Percentiles rank a stretch among this genome's conserved stretches.
Evolutionary conservation across 1,140 invertebrate species (phyloP).

Genomic region (Liolophura sinensis): DNA sequence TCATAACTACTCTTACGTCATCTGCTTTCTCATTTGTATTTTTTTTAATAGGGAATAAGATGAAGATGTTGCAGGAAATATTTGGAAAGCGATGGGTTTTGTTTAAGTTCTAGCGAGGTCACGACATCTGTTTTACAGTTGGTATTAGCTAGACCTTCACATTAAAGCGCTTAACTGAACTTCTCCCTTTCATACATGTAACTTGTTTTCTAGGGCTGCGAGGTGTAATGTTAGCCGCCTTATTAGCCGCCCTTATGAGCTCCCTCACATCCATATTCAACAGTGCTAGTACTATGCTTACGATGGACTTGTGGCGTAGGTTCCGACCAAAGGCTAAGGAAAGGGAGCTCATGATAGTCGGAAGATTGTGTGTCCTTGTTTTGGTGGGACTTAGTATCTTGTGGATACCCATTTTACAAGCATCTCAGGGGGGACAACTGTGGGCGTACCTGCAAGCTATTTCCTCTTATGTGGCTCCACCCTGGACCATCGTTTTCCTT

Average conservation of each 20-base stretch:
- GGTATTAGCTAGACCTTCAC: no score
- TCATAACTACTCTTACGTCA: no score
- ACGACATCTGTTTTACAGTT: no score
- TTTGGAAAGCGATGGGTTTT: no score
- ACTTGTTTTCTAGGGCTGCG: constrained; percentile 39
- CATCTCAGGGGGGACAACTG: constrained; percentile 60
- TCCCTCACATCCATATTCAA: constrained; percentile 66
- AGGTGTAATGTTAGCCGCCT: constrained; percentile 63
- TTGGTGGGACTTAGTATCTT: constrained; percentile 60
- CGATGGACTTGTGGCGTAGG: constrained; percentile 62
- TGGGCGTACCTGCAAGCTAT: constrained; percentile 64
- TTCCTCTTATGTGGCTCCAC: constrained; percentile 62
- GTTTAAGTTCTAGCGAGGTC: background rate
- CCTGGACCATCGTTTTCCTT: constrained; percentile 62
- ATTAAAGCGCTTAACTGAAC: no score
- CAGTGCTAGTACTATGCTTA: constrained; percentile 64
- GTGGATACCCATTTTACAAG: constrained; percentile 64
- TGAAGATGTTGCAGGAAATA: no score
- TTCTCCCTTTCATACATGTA: no score
- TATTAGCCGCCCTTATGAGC: constrained; percentile 64
- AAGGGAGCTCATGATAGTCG: constrained; percentile 62
- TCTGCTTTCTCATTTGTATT: no score
- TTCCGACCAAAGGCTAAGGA: constrained; percentile 58
- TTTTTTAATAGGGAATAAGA: no score
- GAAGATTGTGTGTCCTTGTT: constrained; percentile 31